phyloP scores from a whole-genome alignment of 1,140 invertebrate species.

The Akabosia matsudoensis region DNA sequence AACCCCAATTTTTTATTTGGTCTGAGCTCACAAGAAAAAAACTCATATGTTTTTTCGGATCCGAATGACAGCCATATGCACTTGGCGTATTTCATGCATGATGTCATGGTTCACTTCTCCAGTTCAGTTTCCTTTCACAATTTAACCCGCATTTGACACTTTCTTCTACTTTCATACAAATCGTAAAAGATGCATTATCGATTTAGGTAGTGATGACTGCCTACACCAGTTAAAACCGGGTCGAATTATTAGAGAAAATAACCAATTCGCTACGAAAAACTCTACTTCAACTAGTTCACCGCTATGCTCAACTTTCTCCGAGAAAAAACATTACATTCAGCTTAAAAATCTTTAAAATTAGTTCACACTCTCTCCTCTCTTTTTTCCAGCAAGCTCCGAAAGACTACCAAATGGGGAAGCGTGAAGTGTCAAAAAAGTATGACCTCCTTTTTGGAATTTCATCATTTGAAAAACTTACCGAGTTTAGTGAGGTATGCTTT shows the following conservation, averaged over 20 bases:
- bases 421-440: conserved; percentile 49
- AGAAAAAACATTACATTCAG: too few relatives aligned
- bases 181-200: conserved; percentile 1
- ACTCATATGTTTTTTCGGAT: neutral
- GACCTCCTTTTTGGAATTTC: conserved; percentile 60
- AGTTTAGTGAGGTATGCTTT: conserved; percentile 53
- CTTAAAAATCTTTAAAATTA: neutral
- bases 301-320: too few relatives aligned
- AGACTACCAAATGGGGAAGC: conserved; percentile 41
- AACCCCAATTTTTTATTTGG: neutral
- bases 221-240: too few relatives aligned
- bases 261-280: too few relatives aligned
- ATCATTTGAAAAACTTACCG: conserved; percentile 58
- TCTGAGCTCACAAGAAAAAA: neutral
- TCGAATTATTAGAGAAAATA: too few relatives aligned
- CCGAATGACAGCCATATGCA: neutral
- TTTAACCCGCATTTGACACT: neutral
- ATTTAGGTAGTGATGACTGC: neutral
- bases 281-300: too few relatives aligned
- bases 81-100: neutral
- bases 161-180: neutral
- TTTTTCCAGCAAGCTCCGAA: conserved; percentile 25
- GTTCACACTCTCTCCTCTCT: neutral
- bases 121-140: neutral
- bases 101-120: neutral